Evolutionary conservation across 2,888 invertebrate genomes (phyloP).

Genomic region (Chirona hameri): DNA sequence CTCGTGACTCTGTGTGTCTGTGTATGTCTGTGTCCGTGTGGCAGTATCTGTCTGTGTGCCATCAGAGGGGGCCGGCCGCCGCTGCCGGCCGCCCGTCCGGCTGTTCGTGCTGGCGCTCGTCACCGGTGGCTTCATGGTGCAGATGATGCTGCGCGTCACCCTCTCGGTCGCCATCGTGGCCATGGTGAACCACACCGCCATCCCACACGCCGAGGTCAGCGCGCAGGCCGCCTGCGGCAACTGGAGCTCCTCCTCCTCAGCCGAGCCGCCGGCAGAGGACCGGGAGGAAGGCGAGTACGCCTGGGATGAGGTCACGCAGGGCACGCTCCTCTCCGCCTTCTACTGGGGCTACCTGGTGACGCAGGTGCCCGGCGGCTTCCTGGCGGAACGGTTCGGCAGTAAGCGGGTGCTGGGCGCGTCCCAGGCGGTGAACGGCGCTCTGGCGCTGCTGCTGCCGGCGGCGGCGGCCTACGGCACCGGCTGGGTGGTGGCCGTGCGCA

Average conservation of each 20-base stretch:
- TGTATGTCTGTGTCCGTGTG: no score
- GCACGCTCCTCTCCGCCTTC: not conserved
- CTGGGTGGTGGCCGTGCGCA: not conserved
- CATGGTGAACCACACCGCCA: constrained; percentile 26
- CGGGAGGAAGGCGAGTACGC: not conserved
- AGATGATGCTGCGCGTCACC: constrained; percentile 1
- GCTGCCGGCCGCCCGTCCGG: not conserved
- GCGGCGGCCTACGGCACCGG: not conserved
- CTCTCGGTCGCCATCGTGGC: constrained; percentile 2
- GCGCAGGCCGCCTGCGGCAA: not conserved
- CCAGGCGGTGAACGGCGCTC: not conserved
- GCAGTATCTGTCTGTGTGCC: not conserved
- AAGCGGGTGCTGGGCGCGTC: constrained; percentile 8
- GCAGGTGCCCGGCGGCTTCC: constrained; percentile 1
- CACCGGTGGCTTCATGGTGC: constrained; percentile 1
- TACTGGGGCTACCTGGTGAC: constrained; percentile 26
- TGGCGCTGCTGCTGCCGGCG: not conserved
- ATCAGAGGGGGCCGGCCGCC: not conserved
- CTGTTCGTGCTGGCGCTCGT: not conserved
- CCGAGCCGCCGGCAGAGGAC: not conserved
- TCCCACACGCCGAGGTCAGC: not conserved
- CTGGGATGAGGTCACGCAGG: constrained; percentile 1
- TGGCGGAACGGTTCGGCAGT: constrained; percentile 13
- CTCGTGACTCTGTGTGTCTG: no score
- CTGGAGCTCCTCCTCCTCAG: not conserved